phyloP scores from a whole-genome alignment of 2,888 invertebrate species.

The Glaucopsyche alexis region DNA sequence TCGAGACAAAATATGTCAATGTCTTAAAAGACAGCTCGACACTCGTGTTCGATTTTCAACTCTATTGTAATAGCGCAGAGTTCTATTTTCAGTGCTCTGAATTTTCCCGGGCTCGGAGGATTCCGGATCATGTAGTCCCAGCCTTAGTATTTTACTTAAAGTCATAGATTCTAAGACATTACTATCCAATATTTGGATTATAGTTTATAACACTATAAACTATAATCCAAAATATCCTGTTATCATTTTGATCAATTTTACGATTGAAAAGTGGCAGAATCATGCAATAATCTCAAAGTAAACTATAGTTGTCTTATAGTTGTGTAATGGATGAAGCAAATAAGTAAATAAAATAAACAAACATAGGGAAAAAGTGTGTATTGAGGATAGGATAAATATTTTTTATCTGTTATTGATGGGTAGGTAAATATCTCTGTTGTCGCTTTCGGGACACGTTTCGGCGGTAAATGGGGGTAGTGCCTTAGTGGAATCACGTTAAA shows the following conservation, averaged over 20 bases:
- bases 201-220: too few species aligned
- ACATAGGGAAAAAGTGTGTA: conserved; percentile 5
- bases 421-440: background rate
- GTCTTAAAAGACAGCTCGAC: too few species aligned
- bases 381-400: conserved; percentile 2
- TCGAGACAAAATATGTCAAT: too few species aligned
- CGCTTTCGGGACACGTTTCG: conserved; percentile 4
- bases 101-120: too few species aligned
- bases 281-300: background rate
- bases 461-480: conserved; percentile 5
- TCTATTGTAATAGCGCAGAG: too few species aligned
- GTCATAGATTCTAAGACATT: too few species aligned
- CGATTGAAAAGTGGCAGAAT: background rate
- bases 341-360: conserved; percentile 7
- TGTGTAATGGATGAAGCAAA: conserved; percentile 22
- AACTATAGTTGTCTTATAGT: conserved; percentile 11
- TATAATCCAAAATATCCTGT: too few species aligned
- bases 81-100: too few species aligned
- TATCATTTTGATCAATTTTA: background rate
- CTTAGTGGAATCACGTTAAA: background rate
- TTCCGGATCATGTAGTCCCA: too few species aligned
- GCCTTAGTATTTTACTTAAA: too few species aligned
- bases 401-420: conserved; percentile 19
- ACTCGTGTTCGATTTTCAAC: too few species aligned
- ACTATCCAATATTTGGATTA: too few species aligned